These are phyloP conservation scores for Sphenodon punctatus DNA, from an alignment of 2,797 vertebrate genomes.

Conservation along the genomic window DNA sequence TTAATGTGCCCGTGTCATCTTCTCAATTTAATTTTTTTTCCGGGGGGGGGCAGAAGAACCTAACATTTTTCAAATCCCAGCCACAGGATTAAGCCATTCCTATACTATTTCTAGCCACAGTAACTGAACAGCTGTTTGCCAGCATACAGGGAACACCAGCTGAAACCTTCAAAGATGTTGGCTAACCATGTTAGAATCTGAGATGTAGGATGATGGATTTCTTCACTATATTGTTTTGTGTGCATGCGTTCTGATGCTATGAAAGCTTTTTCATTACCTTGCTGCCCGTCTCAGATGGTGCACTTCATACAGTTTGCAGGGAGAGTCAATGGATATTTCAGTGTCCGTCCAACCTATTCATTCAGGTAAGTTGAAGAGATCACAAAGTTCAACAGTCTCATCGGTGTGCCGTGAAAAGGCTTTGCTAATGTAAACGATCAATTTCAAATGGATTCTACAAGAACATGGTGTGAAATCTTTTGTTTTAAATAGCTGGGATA, in stretches of 20 bases:
- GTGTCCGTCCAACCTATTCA: neutral
- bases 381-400: neutral
- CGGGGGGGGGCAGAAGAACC: neutral
- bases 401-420: conserved; percentile 16
- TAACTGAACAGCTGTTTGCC: neutral
- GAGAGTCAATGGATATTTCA: neutral
- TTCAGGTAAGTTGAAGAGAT: conserved; percentile 51
- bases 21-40: neutral
- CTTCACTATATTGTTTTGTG: neutral
- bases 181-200: neutral
- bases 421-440: conserved; percentile 15
- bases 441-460: conserved; percentile 22
- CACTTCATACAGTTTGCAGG: neutral
- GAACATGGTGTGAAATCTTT: conserved; percentile 26
- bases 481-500: neutral
- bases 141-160: neutral
- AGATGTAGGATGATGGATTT: neutral
- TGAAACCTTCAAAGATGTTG: conserved; percentile 30
- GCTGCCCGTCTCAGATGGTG: neutral
- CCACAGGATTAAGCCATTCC: neutral
- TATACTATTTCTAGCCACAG: neutral
- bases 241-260: conserved; percentile 32
- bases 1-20: neutral
- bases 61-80: neutral
- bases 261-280: neutral